Base-by-base conservation (phyloP, 1,140 invertebrate genomes). In the Papilio glaucus region DNA sequence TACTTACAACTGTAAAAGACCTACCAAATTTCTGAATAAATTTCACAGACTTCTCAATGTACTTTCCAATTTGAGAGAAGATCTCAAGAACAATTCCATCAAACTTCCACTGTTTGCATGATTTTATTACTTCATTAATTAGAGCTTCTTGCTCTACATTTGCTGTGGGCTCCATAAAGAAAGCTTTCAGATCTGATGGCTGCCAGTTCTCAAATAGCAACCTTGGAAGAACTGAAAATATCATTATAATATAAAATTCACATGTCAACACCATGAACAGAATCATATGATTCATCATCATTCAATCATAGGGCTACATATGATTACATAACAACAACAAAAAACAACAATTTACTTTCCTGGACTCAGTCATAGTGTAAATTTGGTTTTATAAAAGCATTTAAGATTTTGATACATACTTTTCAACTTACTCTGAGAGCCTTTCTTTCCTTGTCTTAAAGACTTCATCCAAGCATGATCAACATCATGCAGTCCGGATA, bases 61-160 rank as follows among this genome's bases (percentile, higher is more conserved):
- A 95, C 33, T 95, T 95, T 73, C 95, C 94, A 80, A 98, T 94
- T 83, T 98, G 97, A 49, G 96, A 96, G 95, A 98, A 97, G 60
- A 98, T 95, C 94, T 99, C 98, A 41, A 99, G 84, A 4, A 98
- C 96, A 71, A 97, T 95, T 1, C 98, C 98, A 94, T 97, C 95
- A 93, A 99, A 98, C 75, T 96, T 93, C 85, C 94, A 94, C 60
- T 95, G 93, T 84, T 96, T 95, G 39, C 95, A 95, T 12, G 93
- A 90, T 79, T 95, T 94, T 39, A 94, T 92, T 0, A 97, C 90
- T 37, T 94, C 91, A 60, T 95, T 92, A 37, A 94, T 94, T 0
- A 97, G 85, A 41, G 94, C 93, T 67, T 93, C 93, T 81, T 95
- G 94, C 74, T 94, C 94, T 18, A 94, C 85, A 37, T 94, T 91